These are phyloP conservation scores for Phocides pigmalion DNA, from an alignment of 1,140 invertebrate species.

Conservation along the genomic window DNA sequence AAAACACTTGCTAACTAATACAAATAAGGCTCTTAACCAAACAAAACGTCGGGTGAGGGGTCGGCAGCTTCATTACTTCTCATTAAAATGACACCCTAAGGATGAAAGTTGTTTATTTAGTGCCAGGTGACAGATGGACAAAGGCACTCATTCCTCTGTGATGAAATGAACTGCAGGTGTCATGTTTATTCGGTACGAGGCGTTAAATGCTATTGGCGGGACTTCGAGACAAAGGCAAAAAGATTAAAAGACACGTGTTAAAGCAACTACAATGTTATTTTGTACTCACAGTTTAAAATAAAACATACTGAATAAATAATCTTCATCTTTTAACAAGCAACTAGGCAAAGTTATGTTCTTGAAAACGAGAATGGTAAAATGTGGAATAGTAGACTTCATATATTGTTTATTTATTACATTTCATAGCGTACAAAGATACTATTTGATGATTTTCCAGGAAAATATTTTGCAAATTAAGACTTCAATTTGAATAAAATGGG, in stretches of 20 bases:
- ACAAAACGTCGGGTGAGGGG: constrained; percentile 65
- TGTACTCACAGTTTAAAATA: too few relatives aligned
- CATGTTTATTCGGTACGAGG: constrained; percentile 46
- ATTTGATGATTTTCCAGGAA: too few relatives aligned
- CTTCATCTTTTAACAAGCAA: too few relatives aligned
- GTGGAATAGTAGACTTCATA: too few relatives aligned
- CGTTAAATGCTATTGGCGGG: constrained; percentile 30
- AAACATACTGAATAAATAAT: too few relatives aligned
- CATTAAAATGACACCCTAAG: constrained; percentile 73
- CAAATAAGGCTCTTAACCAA: constrained; percentile 77
- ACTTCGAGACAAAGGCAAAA: constrained; percentile 20
- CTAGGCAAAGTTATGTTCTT: too few relatives aligned
- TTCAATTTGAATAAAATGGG: too few relatives aligned
- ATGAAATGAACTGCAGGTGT: constrained; percentile 48
- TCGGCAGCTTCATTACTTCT: constrained; percentile 75
- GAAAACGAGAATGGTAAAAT: too few relatives aligned
- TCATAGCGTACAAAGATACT: too few relatives aligned
- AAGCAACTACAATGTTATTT: constrained; percentile 4
- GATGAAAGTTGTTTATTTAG: constrained; percentile 77
- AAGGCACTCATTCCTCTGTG: constrained; percentile 53
- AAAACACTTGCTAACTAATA: constrained; percentile 78
- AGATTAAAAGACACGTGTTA: constrained; percentile 6
- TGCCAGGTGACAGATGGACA: constrained; percentile 69
- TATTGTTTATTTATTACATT: too few relatives aligned
- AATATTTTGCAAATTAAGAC: too few relatives aligned